Base-by-base conservation (phyloP, 2,888 invertebrate genomes). In the Polyploca ridens region DNA sequence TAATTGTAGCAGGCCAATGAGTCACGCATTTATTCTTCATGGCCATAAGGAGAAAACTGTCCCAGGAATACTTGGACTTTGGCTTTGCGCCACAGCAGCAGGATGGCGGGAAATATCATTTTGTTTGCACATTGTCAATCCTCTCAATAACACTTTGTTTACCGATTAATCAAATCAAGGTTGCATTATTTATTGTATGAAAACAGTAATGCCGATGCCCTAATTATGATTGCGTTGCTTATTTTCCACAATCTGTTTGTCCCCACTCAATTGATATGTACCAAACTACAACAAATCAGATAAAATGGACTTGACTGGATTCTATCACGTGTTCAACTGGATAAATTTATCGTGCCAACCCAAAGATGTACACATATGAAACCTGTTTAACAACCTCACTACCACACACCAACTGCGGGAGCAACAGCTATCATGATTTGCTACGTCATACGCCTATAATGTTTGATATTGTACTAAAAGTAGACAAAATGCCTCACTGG, bases 91-190 rank as follows among this genome's bases (percentile, higher is more conserved):
- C 91, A 91, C 71, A 64, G 73, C 65, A 69, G 72, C 70, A 68
- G 70, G 71, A 74, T 63, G 71, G 78, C 75, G 79, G 81, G 79
- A 85, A 87, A 83, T 83, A 82, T 77, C 79, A 82, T 83, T 85
- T 82, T 78, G 74, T 82, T 82, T 81, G 74, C 82, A 86, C 80
- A 83, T 84, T 84, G 85, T 87, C 85, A 83, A 76, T 79, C 76
- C 76, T 81, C 79, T 82, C 80, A 81, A 84, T 73, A 71, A 69
- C 66, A 58, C 19, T 19, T 54, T 54, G 54, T 54, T 54, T 19
- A 54, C 54, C 57, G 66, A 49, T 38, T 62, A 35, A 61, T 38
- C 58, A 54, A 16, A 54, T 10, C 54, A 54, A 54, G 54, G 54
- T 19, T n/a, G 54, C n/a, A 54, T 19, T 54, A 7, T 46, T n/a